Evolutionary conservation across 2,888 invertebrate genomes (phyloP), one percentile per base, ranked within the genome.

Genomic region (Copidosoma aretas): DNA sequence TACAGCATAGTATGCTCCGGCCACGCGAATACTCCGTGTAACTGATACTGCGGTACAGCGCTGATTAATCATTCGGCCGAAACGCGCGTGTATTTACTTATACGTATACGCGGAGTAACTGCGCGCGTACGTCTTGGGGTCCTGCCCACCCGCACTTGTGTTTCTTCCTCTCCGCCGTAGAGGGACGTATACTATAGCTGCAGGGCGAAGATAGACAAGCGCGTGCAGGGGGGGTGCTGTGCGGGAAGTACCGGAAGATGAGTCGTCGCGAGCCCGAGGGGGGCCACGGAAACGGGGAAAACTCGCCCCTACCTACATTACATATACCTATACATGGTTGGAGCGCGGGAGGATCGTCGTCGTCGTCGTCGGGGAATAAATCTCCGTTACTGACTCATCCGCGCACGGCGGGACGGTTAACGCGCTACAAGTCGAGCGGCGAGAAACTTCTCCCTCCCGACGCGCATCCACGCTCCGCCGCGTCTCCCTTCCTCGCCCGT

Each of bases 21-120:
- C 32, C 32, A 32, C 32, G 32, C 32, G 32, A 32, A 32, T 25
- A n/a, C 25, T n/a, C 56, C 57, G 61, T 60, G 63, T 56, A 70
- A 70, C 70, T 68, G 68, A 68, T 68, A 68, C 52, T 46, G 32
- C 46, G 54, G 32, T 32, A 8, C 32, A 32, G 8, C 32, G 32
- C 66, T 70, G 70, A 70, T 70, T 70, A 70, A 70, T 70, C 67
- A 67, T 67, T 67, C 60, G 60, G 25, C 32, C 32, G 32, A n/a
- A n/a, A n/a, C 53, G 63, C 52, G 17, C 24, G 43, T 22, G 24
- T 56, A 19, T n/a, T n/a, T n/a, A n/a, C n/a, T 4, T 52, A 52
- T 19, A 52, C 52, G 19, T 52, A 52, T n/a, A 52, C 19, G 52
- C 10, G 49, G n/a, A n/a, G n/a, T n/a, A n/a, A n/a, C n/a, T n/a